Conservation (phyloP, 2,797 vertebrate genomes). For the Crocodylus rhombifer region DNA sequence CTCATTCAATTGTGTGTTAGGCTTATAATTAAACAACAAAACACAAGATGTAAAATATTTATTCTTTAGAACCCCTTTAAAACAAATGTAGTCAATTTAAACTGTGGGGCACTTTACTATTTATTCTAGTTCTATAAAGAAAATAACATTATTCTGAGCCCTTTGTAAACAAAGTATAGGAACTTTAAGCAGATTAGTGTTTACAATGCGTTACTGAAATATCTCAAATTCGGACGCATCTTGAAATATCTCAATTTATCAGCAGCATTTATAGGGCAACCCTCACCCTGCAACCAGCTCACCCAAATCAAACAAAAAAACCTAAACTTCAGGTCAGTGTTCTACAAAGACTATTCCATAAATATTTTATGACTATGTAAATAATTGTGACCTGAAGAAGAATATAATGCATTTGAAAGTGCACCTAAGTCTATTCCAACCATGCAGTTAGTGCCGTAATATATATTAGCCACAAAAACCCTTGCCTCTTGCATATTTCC, state of each 20-base stretch:
- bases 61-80: conserved; percentile 11
- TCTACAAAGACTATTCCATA: background rate
- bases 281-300: background rate
- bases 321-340: background rate
- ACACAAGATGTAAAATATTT: background rate
- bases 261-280: conserved; percentile 36
- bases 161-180: conserved; percentile 22
- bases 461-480: too few species aligned
- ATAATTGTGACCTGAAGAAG: background rate
- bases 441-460: too few species aligned
- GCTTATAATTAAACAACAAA: conserved; percentile 20
- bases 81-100: background rate
- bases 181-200: conserved; percentile 9
- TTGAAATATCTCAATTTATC: conserved; percentile 32
- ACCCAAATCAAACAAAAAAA: too few species aligned
- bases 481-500: too few species aligned
- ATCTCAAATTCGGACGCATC: conserved; percentile 9
- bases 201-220: conserved; percentile 7
- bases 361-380: conserved; percentile 27
- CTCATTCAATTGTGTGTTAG: background rate
- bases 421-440: too few species aligned
- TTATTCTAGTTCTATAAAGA: background rate
- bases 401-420: too few species aligned
- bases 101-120: too few species aligned
- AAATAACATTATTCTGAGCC: background rate